Base-by-base conservation (phyloP, 1,140 invertebrate species). In the Hylyphantes graminicola region DNA sequence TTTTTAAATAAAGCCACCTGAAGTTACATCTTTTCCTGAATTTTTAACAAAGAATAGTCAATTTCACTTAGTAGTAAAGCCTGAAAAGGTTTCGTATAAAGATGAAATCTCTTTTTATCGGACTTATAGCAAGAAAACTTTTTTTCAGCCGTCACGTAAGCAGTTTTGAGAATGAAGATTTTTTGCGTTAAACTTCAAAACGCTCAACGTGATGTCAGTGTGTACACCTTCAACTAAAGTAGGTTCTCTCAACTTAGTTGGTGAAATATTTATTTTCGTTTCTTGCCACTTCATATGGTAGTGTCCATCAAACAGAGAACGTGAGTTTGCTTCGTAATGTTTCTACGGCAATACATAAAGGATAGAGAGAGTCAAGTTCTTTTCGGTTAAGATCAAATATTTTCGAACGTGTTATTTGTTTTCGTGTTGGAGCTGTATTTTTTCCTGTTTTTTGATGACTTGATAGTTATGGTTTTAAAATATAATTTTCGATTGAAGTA, bases 211-310 rank as follows among this genome's bases (percentile, higher is more conserved):
- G 78, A 81, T 82, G 50, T 73, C 72, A 64, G 13, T 51, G 21
- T 57, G 19, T 13, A 19, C 50, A 35, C 21, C 21, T 13, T 21
- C 7, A 63, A 75, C 12, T 50, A 63, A 65, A 67, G 53, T 63
- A 83, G 35, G 63, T 50, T n/a, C 80, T 83, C 67, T 83, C 57
- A 17, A 65, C 51, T 65, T 35, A 13, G 35, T 10, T 35, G 57
- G 57, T 83, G 70, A 83, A 83, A 75, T 67, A 83, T 83, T 75
- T 83, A 83, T 83, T 75, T 67, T 61, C 51, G 51, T 83, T 83
- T 35, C 35, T 35, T 83, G 80, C 80, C 80, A 74, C 70, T 64
- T 67, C 70, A 83, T 82, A 82, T 72, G 11, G 61, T 15, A 21
- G 9, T 54, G 35, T 81, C 68, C 21, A 57, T 55, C 70, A 73